Evolutionary conservation across 2,797 vertebrate species (phyloP).

Genomic region (Rousettus madagascariensis): DNA sequence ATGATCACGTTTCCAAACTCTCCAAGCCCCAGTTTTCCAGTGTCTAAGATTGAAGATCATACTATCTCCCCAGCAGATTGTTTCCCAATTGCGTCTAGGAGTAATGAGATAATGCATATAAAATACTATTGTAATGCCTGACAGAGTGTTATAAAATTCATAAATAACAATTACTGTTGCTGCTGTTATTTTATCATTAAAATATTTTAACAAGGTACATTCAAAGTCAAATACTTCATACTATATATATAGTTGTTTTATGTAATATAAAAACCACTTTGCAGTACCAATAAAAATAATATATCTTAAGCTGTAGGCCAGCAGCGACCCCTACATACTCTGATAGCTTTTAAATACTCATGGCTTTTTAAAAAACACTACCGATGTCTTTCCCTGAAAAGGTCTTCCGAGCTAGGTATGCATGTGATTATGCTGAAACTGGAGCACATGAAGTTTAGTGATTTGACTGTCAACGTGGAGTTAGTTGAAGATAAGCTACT

Average conservation of each 20-base stretch:
- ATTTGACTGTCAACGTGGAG: neutral
- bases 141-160: neutral
- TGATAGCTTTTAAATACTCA: neutral
- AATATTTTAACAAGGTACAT: slow-evolving; percentile 8
- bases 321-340: neutral
- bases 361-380: neutral
- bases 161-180: neutral
- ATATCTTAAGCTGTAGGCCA: neutral
- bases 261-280: neutral
- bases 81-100: neutral
- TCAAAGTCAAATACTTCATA: neutral
- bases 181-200: neutral
- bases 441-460: neutral
- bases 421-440: neutral
- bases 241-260: neutral
- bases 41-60: neutral
- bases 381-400: neutral
- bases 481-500: slow-evolving; percentile 20
- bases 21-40: neutral
- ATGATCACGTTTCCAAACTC: neutral
- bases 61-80: neutral
- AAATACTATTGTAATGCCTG: neutral
- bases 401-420: neutral
- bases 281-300: neutral
- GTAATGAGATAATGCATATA: neutral